These are phyloP conservation scores for Galeopterus variegatus DNA, from an alignment of 2,113 vertebrate genomes.

Conservation along the genomic window DNA sequence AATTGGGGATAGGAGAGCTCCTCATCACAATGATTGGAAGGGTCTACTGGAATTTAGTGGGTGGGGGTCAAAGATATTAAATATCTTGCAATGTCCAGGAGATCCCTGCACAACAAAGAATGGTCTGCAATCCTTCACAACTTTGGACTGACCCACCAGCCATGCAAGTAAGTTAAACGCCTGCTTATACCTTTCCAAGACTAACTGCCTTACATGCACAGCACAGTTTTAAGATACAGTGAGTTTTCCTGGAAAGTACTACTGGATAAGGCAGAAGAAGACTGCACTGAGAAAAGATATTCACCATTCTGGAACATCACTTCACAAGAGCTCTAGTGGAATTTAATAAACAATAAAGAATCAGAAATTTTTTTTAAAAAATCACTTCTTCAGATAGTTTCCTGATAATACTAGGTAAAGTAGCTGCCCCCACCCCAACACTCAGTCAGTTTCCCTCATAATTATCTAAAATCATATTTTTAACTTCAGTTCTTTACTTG, in stretches of 20 bases:
- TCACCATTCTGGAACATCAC: neutral
- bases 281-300: neutral
- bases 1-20: neutral
- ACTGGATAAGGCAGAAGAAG: neutral
- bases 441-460: neutral
- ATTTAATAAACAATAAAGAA: neutral
- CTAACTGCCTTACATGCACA: neutral
- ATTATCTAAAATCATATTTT: neutral
- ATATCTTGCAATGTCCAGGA: neutral
- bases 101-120: neutral
- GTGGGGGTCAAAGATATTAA: neutral
- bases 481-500: neutral
- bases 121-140: neutral
- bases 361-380: neutral
- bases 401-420: neutral
- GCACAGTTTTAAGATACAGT: neutral
- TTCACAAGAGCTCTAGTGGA: neutral
- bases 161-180: neutral
- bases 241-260: neutral
- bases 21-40: neutral
- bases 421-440: accelerated
- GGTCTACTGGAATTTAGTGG: neutral
- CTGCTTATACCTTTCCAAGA: neutral
- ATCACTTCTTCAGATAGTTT: neutral
- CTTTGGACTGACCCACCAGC: neutral